Evolutionary conservation across 2,113 vertebrate genomes (phyloP).

Genomic region (Brienomyrus brachyistius): DNA sequence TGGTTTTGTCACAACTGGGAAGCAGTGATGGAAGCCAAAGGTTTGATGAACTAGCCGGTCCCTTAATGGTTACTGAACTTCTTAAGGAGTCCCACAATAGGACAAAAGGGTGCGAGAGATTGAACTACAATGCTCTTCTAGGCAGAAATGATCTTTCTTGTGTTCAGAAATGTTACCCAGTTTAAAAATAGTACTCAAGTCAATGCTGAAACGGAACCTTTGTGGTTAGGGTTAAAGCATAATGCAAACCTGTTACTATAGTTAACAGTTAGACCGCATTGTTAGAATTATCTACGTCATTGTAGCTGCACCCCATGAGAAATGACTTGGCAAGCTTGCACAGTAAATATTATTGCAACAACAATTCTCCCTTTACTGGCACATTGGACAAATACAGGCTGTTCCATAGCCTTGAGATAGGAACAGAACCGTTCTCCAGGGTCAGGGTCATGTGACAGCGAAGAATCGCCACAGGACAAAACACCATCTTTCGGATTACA

Average conservation of each 20-base stretch:
- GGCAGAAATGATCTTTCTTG: not conserved
- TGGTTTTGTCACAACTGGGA: not conserved
- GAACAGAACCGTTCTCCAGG: not conserved
- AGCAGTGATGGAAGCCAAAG: not conserved
- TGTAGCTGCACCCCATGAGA: not conserved
- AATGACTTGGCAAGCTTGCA: not conserved
- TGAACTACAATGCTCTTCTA: not conserved
- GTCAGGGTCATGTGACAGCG: not conserved
- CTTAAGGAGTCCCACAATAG: not conserved
- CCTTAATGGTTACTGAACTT: not conserved
- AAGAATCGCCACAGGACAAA: not conserved
- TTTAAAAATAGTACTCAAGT: not conserved
- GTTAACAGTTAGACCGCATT: not conserved
- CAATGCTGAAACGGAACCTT: not conserved
- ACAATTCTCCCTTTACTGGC: not conserved
- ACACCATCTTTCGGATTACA: not conserved
- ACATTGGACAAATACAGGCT: not conserved
- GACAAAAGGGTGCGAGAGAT: not conserved
- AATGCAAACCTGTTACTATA: not conserved
- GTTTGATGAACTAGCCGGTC: not conserved
- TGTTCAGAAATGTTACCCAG: not conserved
- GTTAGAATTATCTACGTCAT: not conserved
- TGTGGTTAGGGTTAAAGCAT: not conserved
- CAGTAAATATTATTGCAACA: not conserved
- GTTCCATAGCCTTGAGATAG: not conserved